A percentile compares a stretch with the other conserved stretches of the same genome.
phyloP scores from a whole-genome alignment of 2,888 invertebrate genomes.

The Zygaena filipendulae region DNA sequence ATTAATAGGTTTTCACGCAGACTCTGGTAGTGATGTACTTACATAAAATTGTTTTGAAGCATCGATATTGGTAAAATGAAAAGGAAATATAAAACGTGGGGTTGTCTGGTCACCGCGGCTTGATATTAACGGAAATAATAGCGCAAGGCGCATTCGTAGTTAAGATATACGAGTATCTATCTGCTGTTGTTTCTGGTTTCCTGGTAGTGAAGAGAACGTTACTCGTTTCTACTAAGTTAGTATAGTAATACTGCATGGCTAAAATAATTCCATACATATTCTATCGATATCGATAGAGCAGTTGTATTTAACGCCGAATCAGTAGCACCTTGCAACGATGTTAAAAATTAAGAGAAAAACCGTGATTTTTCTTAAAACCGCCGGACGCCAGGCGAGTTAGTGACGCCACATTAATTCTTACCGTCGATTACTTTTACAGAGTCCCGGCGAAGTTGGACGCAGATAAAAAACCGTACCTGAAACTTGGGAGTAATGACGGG shows the following conservation, averaged over 20 bases:
- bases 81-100: no score
- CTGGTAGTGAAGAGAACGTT: constrained; percentile 1
- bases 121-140: no score
- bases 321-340: constrained; percentile 60
- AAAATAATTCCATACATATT: constrained; percentile 9
- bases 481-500: constrained; percentile 21
- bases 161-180: no score
- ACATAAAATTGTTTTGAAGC: no score
- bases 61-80: no score
- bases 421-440: constrained; percentile 47
- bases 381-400: constrained; percentile 50
- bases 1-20: constrained; percentile 58
- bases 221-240: no score
- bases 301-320: constrained; percentile 20
- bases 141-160: no score
- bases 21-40: constrained; percentile 29
- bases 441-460: constrained; percentile 21
- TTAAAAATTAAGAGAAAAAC: constrained; percentile 64
- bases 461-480: constrained; percentile 32
- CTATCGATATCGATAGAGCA: constrained; percentile 13
- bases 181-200: no score
- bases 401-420: constrained; percentile 63
- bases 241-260: no score
- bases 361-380: constrained; percentile 50
- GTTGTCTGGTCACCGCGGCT: no score